phyloP scores from a whole-genome alignment of 2,113 vertebrate species.

The Polyodon spathula region DNA sequence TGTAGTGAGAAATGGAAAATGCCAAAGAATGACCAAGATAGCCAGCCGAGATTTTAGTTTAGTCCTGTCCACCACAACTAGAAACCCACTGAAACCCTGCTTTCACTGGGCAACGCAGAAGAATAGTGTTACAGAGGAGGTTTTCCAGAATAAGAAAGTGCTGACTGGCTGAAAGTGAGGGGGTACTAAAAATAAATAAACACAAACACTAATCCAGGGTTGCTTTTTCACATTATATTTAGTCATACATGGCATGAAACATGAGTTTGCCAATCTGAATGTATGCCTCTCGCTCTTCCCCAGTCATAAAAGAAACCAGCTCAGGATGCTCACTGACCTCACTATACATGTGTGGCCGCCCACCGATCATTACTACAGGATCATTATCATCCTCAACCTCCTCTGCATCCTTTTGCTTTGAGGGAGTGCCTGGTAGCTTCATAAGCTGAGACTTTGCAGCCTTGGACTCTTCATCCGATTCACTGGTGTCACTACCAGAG shows the following conservation, averaged over 20 bases:
- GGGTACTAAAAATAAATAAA: too few species aligned
- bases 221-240: background rate
- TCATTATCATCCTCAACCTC: slow-evolving; percentile 19
- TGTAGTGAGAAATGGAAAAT: too few species aligned
- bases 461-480: slow-evolving; percentile 26
- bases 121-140: too few species aligned
- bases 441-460: background rate
- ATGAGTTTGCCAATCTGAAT: slow-evolving; percentile 41
- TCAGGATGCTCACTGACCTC: slow-evolving; percentile 42
- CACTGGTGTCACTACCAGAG: slow-evolving; percentile 16
- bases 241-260: slow-evolving; percentile 45
- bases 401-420: slow-evolving; percentile 22
- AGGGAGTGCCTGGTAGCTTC: background rate
- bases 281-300: slow-evolving; percentile 36
- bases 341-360: slow-evolving; percentile 19
- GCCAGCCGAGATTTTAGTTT: too few species aligned
- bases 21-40: too few species aligned
- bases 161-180: too few species aligned
- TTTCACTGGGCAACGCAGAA: too few species aligned
- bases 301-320: slow-evolving; percentile 46
- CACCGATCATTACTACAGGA: slow-evolving; percentile 40
- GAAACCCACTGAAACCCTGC: too few species aligned
- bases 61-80: too few species aligned
- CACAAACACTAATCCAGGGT: too few species aligned
- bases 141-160: too few species aligned